phyloP scores from a whole-genome alignment of 1,140 invertebrate genomes.

The Rhizoglyphus robini region DNA sequence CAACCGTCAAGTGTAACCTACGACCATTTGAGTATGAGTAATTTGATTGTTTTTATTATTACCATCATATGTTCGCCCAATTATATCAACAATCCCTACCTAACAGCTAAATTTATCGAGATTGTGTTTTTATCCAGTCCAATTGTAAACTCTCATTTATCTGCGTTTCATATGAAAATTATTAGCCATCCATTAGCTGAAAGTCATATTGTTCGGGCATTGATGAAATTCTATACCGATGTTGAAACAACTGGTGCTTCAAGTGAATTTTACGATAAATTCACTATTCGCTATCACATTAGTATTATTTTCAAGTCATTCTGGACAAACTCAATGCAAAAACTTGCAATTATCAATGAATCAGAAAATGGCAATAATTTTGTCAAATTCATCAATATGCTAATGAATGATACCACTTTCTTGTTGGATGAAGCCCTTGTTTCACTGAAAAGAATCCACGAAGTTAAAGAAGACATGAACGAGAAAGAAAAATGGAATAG shows the following conservation, averaged over 20 bases:
- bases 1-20: constrained; percentile 44
- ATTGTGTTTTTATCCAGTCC: constrained; percentile 61
- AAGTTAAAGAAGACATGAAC: constrained; percentile 39
- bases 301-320: constrained; percentile 82
- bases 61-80: constrained; percentile 57
- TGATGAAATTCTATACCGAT: constrained; percentile 98
- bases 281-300: constrained; percentile 89
- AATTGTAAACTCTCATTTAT: constrained; percentile 53
- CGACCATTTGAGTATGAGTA: constrained; percentile 34
- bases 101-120: constrained; percentile 75
- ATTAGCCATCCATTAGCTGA: constrained; percentile 75
- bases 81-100: constrained; percentile 80
- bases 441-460: constrained; percentile 38
- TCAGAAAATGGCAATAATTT: constrained; percentile 75
- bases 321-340: constrained; percentile 59
- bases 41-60: constrained; percentile 51
- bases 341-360: constrained; percentile 63
- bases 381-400: constrained; percentile 77
- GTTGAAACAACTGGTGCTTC: constrained; percentile 92
- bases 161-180: constrained; percentile 46
- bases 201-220: constrained; percentile 59
- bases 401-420: constrained; percentile 93
- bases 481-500: constrained; percentile 42
- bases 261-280: constrained; percentile 94
- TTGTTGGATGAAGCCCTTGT: constrained; percentile 75